A percentile compares a stretch with the other conserved stretches of the same genome.
These are phyloP conservation scores for Apotomis capreana DNA, from an alignment of 2,888 invertebrate genomes.

Conservation along the genomic window DNA sequence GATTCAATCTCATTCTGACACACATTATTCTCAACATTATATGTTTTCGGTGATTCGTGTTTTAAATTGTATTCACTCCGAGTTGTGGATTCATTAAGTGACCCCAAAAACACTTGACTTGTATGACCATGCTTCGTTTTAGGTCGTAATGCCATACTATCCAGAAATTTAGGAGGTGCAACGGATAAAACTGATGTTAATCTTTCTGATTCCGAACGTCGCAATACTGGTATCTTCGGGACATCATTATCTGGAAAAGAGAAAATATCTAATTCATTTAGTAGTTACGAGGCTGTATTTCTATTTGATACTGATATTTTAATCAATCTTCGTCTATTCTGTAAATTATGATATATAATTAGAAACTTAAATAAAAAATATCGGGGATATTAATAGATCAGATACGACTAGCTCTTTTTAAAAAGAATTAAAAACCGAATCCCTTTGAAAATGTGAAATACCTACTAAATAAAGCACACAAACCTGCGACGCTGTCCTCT, in stretches of 20 bases:
- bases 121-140: conserved; percentile 85
- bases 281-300: no score
- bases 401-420: no score
- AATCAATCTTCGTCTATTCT: no score
- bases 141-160: conserved; percentile 92
- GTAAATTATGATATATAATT: no score
- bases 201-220: conserved; percentile 79
- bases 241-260: conserved; percentile 73
- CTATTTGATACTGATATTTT: no score
- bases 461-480: conserved; percentile 14
- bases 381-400: no score
- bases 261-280: conserved; percentile 25
- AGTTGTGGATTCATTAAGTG: conserved; percentile 64
- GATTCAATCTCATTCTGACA: conserved; percentile 59
- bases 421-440: no score
- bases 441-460: neutral
- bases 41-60: conserved; percentile 26
- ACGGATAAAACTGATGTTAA: conserved; percentile 68
- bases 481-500: conserved; percentile 54
- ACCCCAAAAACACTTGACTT: conserved; percentile 84
- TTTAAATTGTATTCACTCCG: conserved; percentile 46
- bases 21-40: conserved; percentile 45
- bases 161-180: conserved; percentile 86
- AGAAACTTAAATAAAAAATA: no score
- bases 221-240: conserved; percentile 71